phyloP scores from a whole-genome alignment of 2,113 vertebrate species.

The Labeo catla region DNA sequence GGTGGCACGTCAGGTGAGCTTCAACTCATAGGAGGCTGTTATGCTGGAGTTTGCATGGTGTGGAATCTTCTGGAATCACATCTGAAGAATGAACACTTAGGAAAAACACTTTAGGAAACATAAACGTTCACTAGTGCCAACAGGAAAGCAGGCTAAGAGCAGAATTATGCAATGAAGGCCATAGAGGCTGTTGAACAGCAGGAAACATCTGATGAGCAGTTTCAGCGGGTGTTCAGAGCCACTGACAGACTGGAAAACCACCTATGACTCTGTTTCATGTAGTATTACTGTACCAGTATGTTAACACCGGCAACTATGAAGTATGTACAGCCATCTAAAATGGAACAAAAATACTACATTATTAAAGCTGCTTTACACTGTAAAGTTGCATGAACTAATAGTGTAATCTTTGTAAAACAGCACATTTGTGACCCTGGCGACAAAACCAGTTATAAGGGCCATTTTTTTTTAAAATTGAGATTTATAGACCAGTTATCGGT shows the following conservation, averaged over 20 bases:
- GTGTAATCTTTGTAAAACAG: neutral
- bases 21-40: neutral
- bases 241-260: neutral
- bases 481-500: too few species aligned
- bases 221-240: neutral
- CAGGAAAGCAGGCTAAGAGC: neutral
- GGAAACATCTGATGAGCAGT: slow-evolving; percentile 18
- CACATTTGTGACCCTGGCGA: too few species aligned
- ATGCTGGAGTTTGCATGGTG: neutral
- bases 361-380: neutral
- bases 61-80: neutral
- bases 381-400: neutral
- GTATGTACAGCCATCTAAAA: neutral
- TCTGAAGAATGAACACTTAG: neutral
- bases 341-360: neutral
- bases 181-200: neutral
- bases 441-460: too few species aligned
- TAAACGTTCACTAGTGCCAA: neutral
- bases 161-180: neutral
- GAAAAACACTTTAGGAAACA: neutral
- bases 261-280: neutral
- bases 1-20: slow-evolving; percentile 91
- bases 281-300: neutral
- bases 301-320: neutral
- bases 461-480: too few species aligned